phyloP scores from a whole-genome alignment of 2,888 invertebrate genomes.

The Acanthacorydalis orientalis region DNA sequence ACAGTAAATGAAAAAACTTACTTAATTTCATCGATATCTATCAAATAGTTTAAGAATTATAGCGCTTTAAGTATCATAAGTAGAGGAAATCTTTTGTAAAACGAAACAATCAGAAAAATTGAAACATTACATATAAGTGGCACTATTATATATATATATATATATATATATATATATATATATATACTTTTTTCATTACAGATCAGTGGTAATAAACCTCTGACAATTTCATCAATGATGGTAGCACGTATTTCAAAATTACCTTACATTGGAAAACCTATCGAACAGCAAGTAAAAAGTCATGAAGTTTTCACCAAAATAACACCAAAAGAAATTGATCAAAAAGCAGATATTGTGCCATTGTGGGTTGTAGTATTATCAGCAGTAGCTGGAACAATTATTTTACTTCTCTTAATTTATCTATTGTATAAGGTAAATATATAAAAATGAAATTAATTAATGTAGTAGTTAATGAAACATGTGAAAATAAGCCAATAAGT shows the following conservation, averaged over 20 bases:
- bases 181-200: constrained; percentile 15
- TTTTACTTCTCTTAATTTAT: constrained; percentile 60
- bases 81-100: no score
- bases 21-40: no score
- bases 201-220: constrained; percentile 30
- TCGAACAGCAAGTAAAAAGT: constrained; percentile 38
- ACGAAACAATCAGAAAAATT: no score
- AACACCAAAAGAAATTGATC: constrained; percentile 42
- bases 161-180: no score
- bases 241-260: constrained; percentile 55
- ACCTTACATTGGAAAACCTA: constrained; percentile 47
- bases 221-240: constrained; percentile 61
- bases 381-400: constrained; percentile 63
- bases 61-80: no score
- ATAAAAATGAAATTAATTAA: not conserved
- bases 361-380: constrained; percentile 78
- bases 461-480: not conserved
- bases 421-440: constrained; percentile 60
- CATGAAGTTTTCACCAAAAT: constrained; percentile 59
- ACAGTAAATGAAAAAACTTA: no score
- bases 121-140: no score
- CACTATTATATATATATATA: no score
- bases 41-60: no score
- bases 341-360: constrained; percentile 54
- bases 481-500: not conserved